Base-by-base conservation (phyloP, 2,113 vertebrate genomes). In the Neogobius melanostomus region DNA sequence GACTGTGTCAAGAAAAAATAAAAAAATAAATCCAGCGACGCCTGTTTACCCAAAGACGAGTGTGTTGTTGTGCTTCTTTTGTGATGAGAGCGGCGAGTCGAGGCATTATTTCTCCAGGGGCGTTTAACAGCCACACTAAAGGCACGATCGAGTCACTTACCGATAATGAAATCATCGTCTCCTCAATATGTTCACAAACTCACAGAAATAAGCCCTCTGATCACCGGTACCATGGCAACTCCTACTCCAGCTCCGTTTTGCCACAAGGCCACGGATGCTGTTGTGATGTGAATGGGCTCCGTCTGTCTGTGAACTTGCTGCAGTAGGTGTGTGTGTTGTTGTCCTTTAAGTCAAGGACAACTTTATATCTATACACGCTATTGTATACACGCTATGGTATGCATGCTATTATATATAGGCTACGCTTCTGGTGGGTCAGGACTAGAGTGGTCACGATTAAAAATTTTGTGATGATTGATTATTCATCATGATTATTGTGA, bases 211-310 rank as follows among this genome's bases (percentile, higher is more conserved):
- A 86, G 80, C 85, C 80, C 87, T 84, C 82, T 83, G 69, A 90
- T 88, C 80, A 65, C 72, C 72, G 63, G 91, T 89, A 87, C 89
- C 72, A 93, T 91, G 68, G 91, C 82, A 92, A 93, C 92, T 83
- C 80, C 83, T 85, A 82, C 82, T 83, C 43, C 85, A 86, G 79
- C 49, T 11, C 80, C 36, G 84, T 71, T 80, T 87, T 87, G 82
- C 84, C 90, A 88, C 85, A 80, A 87, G 89, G 88, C 90, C 87
- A 75, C n/a, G 76, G 76, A 85, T 79, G 84, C 76, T 64, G 62
- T 85, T 82, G 87, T 83, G 88, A 88, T 87, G 82, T 83, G 73
- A 82, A 84, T 80, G 75, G 76, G 79, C 81, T 66, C 75, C 77
- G 72, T 81, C 74, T 74, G 63, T 79, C 70, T 84, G 81, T 60